phyloP scores from a whole-genome alignment of 2,797 vertebrate species.

The Mionectes olivaceus region DNA sequence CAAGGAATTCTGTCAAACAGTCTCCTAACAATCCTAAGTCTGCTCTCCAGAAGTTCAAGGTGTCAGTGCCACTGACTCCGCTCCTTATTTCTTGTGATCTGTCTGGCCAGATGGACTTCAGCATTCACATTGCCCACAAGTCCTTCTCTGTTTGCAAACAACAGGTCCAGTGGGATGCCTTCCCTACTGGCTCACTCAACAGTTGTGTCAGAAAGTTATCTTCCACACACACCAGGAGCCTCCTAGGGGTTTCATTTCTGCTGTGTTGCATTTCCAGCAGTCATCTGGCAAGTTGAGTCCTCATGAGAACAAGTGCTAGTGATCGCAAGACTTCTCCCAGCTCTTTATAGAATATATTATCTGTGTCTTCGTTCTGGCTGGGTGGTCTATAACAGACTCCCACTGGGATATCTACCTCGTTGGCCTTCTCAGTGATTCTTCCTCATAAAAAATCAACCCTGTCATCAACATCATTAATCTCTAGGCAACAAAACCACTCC shows the following conservation, averaged over 20 bases:
- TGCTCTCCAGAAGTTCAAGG: background rate
- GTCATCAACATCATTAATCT: background rate
- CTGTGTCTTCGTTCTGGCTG: background rate
- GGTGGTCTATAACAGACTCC: background rate
- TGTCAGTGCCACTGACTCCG: background rate
- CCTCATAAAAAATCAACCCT: background rate
- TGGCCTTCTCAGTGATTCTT: background rate
- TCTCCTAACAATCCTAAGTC: background rate
- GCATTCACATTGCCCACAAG: background rate
- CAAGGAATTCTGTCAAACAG: background rate
- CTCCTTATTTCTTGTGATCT: background rate
- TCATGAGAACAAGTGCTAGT: background rate
- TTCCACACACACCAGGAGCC: background rate
- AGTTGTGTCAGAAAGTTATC: background rate
- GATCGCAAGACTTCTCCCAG: background rate
- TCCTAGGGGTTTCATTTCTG: background rate
- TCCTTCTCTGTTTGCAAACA: too few relatives aligned
- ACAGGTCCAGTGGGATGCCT: background rate
- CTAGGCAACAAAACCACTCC: background rate
- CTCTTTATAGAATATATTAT: background rate
- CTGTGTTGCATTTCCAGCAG: background rate
- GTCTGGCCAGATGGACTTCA: background rate
- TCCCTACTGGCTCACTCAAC: background rate
- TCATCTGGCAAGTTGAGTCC: background rate
- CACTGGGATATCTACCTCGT: background rate